A percentile compares a stretch with the other conserved stretches of the same genome.
Conservation (phyloP, 1,140 invertebrate species). For the Mycetomoellerius zeteki region DNA sequence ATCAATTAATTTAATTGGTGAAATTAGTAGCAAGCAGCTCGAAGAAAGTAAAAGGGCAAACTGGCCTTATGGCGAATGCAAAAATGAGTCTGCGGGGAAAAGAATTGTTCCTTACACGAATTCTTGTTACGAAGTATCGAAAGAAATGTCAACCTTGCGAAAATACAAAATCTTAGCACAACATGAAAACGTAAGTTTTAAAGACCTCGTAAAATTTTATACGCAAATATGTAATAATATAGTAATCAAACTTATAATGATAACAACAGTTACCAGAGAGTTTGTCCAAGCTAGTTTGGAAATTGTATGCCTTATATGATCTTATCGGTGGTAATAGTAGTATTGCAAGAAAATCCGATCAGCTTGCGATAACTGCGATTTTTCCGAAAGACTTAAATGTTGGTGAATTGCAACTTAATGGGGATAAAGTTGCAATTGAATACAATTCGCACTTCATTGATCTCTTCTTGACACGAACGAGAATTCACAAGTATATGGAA, state of each 20-base stretch:
- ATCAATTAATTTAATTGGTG: slow-evolving; percentile 79
- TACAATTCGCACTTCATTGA: slow-evolving; percentile 80
- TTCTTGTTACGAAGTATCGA: slow-evolving; percentile 84
- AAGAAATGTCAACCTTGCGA: slow-evolving; percentile 84
- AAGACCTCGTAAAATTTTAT: slow-evolving; percentile 17
- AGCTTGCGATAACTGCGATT: slow-evolving; percentile 75
- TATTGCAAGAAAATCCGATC: slow-evolving; percentile 61
- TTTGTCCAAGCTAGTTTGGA: slow-evolving; percentile 76
- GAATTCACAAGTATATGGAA: slow-evolving; percentile 83
- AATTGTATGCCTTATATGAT: slow-evolving; percentile 80
- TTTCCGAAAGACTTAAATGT: slow-evolving; percentile 81
- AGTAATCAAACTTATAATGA: slow-evolving; percentile 37
- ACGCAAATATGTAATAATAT: neutral
- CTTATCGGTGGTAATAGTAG: slow-evolving; percentile 78
- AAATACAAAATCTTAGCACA: slow-evolving; percentile 80
- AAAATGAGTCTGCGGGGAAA: slow-evolving; percentile 75
- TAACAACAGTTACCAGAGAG: slow-evolving; percentile 78
- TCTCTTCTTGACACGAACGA: slow-evolving; percentile 80
- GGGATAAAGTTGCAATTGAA: slow-evolving; percentile 75
- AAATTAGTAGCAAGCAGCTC: slow-evolving; percentile 80
- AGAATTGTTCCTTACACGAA: slow-evolving; percentile 80
- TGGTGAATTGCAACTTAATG: slow-evolving; percentile 79
- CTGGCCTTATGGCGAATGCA: slow-evolving; percentile 84
- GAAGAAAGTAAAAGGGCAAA: slow-evolving; percentile 75
- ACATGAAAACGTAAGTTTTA: slow-evolving; percentile 81